Conservation (phyloP, 2,113 vertebrate species). For the Callipepla squamata region DNA sequence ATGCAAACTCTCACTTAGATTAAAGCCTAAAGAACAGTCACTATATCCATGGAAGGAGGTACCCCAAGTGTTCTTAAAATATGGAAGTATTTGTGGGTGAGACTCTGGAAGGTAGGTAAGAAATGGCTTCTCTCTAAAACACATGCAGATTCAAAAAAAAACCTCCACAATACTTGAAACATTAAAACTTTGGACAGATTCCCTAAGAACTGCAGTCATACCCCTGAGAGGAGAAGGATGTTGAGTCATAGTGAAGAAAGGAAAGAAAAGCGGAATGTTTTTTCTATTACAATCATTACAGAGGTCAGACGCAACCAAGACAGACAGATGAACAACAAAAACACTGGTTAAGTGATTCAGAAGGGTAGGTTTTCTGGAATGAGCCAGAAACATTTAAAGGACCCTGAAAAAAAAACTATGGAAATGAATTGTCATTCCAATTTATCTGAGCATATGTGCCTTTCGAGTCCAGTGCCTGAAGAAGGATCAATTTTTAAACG, state of each 20-base stretch:
- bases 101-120: background rate
- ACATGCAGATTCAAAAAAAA: background rate
- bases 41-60: background rate
- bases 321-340: slow-evolving; percentile 56
- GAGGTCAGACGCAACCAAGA: slow-evolving; percentile 38
- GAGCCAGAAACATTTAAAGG: background rate
- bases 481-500: background rate
- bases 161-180: background rate
- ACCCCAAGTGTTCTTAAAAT: background rate
- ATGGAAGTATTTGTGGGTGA: background rate
- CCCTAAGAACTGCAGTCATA: slow-evolving; percentile 51
- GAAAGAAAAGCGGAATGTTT: slow-evolving; percentile 54
- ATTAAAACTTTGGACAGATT: slow-evolving; percentile 37
- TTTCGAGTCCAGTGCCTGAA: background rate
- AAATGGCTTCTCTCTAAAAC: background rate
- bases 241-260: slow-evolving; percentile 62
- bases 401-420: slow-evolving; percentile 21
- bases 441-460: background rate
- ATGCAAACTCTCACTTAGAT: background rate
- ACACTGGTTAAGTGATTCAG: slow-evolving; percentile 48
- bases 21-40: background rate
- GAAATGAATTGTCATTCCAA: background rate
- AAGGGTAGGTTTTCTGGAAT: background rate
- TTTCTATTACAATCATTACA: slow-evolving; percentile 41
- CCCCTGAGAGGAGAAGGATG: slow-evolving; percentile 54